phyloP scores from a whole-genome alignment of 1,140 invertebrate genomes.

The Drosophila paulistorum region DNA sequence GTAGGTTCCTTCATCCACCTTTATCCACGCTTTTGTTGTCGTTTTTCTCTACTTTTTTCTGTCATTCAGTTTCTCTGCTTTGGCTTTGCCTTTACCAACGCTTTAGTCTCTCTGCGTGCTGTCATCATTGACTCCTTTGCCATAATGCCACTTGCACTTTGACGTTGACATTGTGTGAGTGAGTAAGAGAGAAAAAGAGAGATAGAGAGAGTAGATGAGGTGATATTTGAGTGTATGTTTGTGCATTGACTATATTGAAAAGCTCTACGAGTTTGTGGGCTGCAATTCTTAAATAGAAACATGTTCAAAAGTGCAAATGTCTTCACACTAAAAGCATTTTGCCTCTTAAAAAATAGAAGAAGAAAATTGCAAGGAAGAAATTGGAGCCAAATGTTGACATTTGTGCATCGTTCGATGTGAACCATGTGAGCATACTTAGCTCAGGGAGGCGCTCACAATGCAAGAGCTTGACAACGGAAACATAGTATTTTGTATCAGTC shows the following conservation, averaged over 20 bases:
- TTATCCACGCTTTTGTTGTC: slow-evolving; percentile 10
- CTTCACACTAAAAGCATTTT: slow-evolving; percentile 73
- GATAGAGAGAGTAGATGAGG: not conserved
- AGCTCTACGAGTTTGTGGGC: slow-evolving; percentile 39
- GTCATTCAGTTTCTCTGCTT: slow-evolving; percentile 53
- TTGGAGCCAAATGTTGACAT: slow-evolving; percentile 34
- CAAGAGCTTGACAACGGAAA: slow-evolving; percentile 2
- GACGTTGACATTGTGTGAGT: slow-evolving; percentile 69
- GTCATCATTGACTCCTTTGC: slow-evolving; percentile 65
- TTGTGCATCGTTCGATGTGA: slow-evolving; percentile 30
- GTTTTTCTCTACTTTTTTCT: slow-evolving; percentile 30
- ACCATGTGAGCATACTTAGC: not conserved
- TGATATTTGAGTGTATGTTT: slow-evolving; percentile 16
- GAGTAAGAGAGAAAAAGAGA: slow-evolving; percentile 20
- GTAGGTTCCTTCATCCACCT: slow-evolving; percentile 15
- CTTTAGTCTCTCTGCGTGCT: slow-evolving; percentile 15
- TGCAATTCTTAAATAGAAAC: slow-evolving; percentile 70
- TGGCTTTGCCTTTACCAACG: slow-evolving; percentile 20
- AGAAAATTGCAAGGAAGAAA: slow-evolving; percentile 17
- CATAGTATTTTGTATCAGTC: slow-evolving; percentile 1
- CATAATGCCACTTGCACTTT: slow-evolving; percentile 77
- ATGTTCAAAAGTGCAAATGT: slow-evolving; percentile 59
- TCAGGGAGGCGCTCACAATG: not conserved
- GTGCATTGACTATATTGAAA: slow-evolving; percentile 59
- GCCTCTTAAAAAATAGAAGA: slow-evolving; percentile 25